These are phyloP conservation scores for Parnassius glacialis DNA, from an alignment of 2,888 invertebrate genomes.

Conservation along the genomic window DNA sequence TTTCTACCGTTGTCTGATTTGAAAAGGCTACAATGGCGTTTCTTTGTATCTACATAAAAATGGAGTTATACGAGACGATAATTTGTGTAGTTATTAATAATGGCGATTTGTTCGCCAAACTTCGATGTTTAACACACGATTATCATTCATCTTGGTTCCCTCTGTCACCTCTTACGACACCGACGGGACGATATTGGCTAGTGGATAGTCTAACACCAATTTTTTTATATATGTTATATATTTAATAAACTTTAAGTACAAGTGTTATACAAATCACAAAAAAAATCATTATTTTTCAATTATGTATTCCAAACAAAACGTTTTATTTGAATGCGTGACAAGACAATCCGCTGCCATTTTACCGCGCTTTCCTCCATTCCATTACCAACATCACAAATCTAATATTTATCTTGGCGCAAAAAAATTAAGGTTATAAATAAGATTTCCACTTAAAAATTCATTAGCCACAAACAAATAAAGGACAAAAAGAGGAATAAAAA, in stretches of 20 bases:
- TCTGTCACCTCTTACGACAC: no score
- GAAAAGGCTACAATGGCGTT: neutral
- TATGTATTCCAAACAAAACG: conserved; percentile 5
- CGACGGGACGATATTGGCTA: no score
- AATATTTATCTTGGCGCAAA: conserved; percentile 10
- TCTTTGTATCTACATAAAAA: neutral
- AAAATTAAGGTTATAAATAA: conserved; percentile 19
- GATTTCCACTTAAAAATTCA: conserved; percentile 31
- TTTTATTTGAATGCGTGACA: conserved; percentile 15
- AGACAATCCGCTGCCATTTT: conserved; percentile 4
- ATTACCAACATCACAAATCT: conserved; percentile 18
- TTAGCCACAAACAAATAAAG: conserved; percentile 32
- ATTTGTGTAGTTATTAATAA: no score
- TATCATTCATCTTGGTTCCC: no score
- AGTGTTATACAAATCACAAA: no score
- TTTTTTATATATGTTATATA: no score
- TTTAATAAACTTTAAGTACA: neutral
- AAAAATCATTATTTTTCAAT: no score
- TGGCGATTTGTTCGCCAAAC: no score
- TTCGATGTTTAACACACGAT: no score
- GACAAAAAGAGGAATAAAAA: conserved; percentile 20
- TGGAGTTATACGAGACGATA: no score
- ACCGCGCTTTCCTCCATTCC: conserved; percentile 1
- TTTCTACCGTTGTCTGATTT: neutral
- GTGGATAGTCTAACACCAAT: no score